Conservation (phyloP, 2,797 vertebrate genomes). For the Thalassophryne amazonica region DNA sequence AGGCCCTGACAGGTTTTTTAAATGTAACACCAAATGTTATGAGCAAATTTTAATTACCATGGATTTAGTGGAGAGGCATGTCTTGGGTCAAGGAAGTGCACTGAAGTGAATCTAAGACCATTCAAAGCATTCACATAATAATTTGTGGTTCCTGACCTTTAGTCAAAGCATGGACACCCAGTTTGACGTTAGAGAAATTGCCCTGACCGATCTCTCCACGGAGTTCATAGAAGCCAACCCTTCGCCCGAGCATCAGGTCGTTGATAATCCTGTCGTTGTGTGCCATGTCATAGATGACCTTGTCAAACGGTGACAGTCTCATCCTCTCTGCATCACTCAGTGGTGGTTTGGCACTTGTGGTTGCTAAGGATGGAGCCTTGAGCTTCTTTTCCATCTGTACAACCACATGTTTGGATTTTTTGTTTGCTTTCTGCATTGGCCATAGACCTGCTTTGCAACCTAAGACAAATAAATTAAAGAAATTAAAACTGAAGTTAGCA, state of each 20-base stretch:
- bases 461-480: conserved; percentile 22
- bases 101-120: no score
- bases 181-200: conserved; percentile 78
- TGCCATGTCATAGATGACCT: conserved; percentile 74
- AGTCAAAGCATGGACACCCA: conserved; percentile 77
- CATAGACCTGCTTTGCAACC: conserved; percentile 52
- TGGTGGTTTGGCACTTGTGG: conserved; percentile 11
- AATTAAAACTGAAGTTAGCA: background rate
- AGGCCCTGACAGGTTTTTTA: no score
- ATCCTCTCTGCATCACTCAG: conserved; percentile 56
- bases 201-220: conserved; percentile 77
- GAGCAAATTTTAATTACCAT: no score
- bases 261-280: conserved; percentile 67
- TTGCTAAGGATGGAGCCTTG: background rate
- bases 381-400: conserved; percentile 18
- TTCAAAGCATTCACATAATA: no score
- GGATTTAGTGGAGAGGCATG: no score
- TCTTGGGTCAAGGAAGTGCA: no score
- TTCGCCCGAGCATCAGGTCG: conserved; percentile 70
- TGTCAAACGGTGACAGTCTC: conserved; percentile 70
- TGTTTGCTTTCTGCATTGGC: conserved; percentile 54
- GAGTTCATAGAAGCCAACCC: conserved; percentile 80
- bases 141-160: conserved; percentile 64
- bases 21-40: no score
- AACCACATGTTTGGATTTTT: conserved; percentile 41